A percentile compares a stretch with the other conserved stretches of the same genome.
Evolutionary conservation across 2,113 vertebrate genomes (phyloP).

Genomic region (Pluvialis apricaria): DNA sequence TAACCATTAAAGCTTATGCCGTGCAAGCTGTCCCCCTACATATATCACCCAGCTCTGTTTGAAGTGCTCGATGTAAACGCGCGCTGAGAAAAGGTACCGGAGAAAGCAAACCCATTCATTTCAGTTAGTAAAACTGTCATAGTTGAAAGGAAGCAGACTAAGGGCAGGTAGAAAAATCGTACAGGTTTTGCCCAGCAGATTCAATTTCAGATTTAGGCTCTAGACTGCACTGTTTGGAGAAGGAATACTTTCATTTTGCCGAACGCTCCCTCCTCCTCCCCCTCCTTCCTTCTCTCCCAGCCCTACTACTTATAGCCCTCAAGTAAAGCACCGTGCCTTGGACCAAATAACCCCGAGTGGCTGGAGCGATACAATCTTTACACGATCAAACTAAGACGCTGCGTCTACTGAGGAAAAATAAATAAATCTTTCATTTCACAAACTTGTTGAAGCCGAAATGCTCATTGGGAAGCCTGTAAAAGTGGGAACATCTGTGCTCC

Average conservation of each 20-base stretch:
- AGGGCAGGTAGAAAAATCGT: conserved; percentile 70
- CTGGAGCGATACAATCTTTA: conserved; percentile 49
- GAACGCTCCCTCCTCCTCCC: conserved; percentile 4
- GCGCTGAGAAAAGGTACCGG: conserved; percentile 50
- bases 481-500: conserved; percentile 69
- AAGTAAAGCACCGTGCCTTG: conserved; percentile 19
- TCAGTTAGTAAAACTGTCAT: conserved; percentile 80
- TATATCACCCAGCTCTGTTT: conserved; percentile 48
- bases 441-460: conserved; percentile 65
- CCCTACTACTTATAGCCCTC: neutral
- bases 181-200: conserved; percentile 70
- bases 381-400: conserved; percentile 30
- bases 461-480: conserved; percentile 66
- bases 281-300: conserved; percentile 29
- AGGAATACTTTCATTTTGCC: conserved; percentile 46
- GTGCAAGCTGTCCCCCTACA: conserved; percentile 31
- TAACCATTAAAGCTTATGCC: conserved; percentile 50
- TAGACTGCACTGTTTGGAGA: conserved; percentile 35
- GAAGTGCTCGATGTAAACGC: conserved; percentile 41
- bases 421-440: conserved; percentile 45
- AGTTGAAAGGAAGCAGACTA: conserved; percentile 72
- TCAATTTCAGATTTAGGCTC: conserved; percentile 63
- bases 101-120: conserved; percentile 74
- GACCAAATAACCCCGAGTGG: conserved; percentile 44
- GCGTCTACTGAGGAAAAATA: conserved; percentile 2